Conservation (phyloP, 2,888 invertebrate species). For the Eilema sororculum region DNA sequence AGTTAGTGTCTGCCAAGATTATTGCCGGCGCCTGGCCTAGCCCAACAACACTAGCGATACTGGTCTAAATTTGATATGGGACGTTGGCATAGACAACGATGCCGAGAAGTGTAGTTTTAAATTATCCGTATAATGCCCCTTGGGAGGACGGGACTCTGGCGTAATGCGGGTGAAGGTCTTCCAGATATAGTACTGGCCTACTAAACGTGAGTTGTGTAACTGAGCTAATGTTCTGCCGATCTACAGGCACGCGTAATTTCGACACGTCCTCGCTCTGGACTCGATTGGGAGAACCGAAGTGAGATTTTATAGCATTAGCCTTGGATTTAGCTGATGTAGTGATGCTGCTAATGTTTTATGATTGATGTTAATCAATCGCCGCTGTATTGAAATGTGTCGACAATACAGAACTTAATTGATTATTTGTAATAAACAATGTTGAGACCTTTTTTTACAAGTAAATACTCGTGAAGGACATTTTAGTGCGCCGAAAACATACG, state of each 20-base stretch:
- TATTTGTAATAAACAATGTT: background rate
- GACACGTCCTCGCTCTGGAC: conserved; percentile 55
- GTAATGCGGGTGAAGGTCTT: conserved; percentile 83
- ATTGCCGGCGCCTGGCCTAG: conserved; percentile 49
- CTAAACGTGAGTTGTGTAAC: conserved; percentile 77
- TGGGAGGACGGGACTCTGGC: conserved; percentile 67
- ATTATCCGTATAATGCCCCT: conserved; percentile 61
- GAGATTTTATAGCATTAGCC: conserved; percentile 52
- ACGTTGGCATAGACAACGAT: conserved; percentile 32
- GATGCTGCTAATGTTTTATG: conserved; percentile 26
- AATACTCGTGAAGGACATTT: background rate
- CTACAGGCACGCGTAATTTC: conserved; percentile 63
- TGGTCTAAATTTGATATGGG: conserved; percentile 45
- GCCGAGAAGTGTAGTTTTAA: conserved; percentile 45
- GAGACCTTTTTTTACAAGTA: background rate
- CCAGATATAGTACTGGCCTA: conserved; percentile 80
- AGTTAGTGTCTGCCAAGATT: conserved; percentile 45
- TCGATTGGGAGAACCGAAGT: conserved; percentile 45
- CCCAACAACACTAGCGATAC: conserved; percentile 37
- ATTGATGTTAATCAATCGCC: conserved; percentile 18
- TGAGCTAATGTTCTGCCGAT: conserved; percentile 53
- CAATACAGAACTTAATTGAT: background rate
- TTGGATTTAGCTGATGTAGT: conserved; percentile 41
- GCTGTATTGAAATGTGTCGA: background rate
- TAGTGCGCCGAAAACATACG: background rate